Evolutionary conservation across 2,888 invertebrate species (phyloP).

Genomic region (Charanyca ferruginea): DNA sequence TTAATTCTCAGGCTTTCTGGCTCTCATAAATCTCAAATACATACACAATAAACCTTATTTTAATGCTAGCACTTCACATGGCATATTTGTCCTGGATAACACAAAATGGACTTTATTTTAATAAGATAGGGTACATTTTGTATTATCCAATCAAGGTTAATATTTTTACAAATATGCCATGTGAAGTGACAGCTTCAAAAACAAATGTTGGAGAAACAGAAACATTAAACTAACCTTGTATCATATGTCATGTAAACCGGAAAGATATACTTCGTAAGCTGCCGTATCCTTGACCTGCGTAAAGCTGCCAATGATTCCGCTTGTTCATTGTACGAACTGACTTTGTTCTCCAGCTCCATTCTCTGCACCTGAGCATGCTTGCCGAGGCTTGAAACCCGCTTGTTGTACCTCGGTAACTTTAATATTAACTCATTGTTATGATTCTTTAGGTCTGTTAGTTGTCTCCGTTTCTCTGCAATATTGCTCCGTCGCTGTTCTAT

Average conservation of each 20-base stretch:
- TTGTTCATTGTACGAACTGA: conserved; percentile 77
- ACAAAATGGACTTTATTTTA: too few species aligned
- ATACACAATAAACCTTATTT: too few species aligned
- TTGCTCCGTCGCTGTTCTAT: conserved; percentile 84
- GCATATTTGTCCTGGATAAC: too few species aligned
- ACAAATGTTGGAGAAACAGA: not conserved
- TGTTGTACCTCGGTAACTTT: conserved; percentile 86
- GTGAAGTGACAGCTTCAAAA: not conserved
- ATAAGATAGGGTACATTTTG: too few species aligned
- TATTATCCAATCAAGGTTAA: too few species aligned
- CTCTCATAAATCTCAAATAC: too few species aligned
- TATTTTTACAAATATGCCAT: too few species aligned
- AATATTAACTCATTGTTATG: conserved; percentile 81
- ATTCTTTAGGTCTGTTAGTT: conserved; percentile 73
- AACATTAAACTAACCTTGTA: conserved; percentile 74
- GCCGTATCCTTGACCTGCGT: conserved; percentile 83
- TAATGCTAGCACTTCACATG: too few species aligned
- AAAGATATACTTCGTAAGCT: conserved; percentile 86
- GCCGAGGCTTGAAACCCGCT: conserved; percentile 81
- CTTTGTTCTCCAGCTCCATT: conserved; percentile 79
- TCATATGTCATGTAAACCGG: conserved; percentile 89
- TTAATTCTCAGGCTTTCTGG: too few species aligned
- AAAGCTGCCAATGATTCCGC: conserved; percentile 79
- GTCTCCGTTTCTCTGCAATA: conserved; percentile 78
- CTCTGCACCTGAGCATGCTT: conserved; percentile 80